Evolutionary conservation across 1,140 invertebrate species (phyloP), one percentile per base, ranked within the genome.

Genomic region (Episyrphus balteatus): DNA sequence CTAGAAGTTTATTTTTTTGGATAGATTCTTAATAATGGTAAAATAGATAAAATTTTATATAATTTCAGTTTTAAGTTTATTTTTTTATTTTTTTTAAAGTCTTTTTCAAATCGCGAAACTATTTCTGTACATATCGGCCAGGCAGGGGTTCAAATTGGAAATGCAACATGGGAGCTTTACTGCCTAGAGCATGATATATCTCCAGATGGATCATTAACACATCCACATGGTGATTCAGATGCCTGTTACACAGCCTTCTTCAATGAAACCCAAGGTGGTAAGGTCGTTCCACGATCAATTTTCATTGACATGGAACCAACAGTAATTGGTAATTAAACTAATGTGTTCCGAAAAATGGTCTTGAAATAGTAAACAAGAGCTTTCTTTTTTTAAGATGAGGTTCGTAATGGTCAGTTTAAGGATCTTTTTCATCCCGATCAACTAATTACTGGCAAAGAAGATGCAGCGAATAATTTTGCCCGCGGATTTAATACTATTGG

Each of bases 121-220:
- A 83, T 90, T 49, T 85, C 81, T 47, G 72, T 89, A 52, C 86
- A 89, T 69, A 75, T 90, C 50, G 87, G 87, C 10, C 88, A 92
- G 71, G 87, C 87, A 18, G 88, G 88, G 41, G 84, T 89, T 36
- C 88, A 92, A 71, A 88, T 91, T 62, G 87, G 87, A 40, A 86
- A 85, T 69, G 80, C 83, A 15, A 80, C 77, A 55, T 83, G 80
- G 80, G 85, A 90, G 69, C 74, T 91, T 37, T 90, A 88, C 70
- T 89, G 87, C 63, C 67, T 89, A 36, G 87, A 90, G 64, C 87
- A 89, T 68, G 83, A 83, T 32, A 87, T 89, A 55, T 73, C 79
- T 51, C 78, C 80, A 2, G 82, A 88, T 67, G 86, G 84, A 15
- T 77, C 75, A 5, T 66, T 78, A 58, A 71, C 72, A 5, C 64